Percentiles rank a stretch among this genome's conserved stretches.
Conservation (phyloP, 2,888 invertebrate genomes). For the Aspidiotus rigidus region DNA sequence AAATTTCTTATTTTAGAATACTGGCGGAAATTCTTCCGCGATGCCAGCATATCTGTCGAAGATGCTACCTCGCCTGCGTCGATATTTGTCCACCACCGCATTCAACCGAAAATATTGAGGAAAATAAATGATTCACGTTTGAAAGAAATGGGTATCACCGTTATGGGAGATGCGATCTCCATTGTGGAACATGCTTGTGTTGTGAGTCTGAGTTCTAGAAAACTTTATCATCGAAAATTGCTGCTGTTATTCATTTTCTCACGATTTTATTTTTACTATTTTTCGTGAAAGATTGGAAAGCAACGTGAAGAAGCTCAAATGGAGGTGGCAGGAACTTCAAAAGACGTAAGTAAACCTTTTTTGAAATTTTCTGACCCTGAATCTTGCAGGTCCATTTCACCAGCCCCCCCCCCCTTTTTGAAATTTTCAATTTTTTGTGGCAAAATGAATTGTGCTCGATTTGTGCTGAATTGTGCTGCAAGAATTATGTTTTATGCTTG, state of each 20-base stretch:
- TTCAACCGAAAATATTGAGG: background rate
- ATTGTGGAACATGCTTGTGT: background rate
- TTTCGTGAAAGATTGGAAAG: background rate
- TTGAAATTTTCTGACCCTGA: background rate
- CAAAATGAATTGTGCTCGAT: no score
- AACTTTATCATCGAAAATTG: background rate
- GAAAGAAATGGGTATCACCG: background rate
- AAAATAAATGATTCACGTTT: background rate
- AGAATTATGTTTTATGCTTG: no score
- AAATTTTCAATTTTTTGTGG: no score
- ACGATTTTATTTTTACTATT: slow-evolving; percentile 1
- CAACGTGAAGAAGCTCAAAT: slow-evolving; percentile 2
- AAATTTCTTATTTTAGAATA: background rate
- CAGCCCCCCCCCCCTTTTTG: no score
- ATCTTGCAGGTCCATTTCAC: no score
- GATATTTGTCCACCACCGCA: background rate
- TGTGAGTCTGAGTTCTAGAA: background rate
- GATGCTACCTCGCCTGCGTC: background rate
- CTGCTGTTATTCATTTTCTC: slow-evolving; percentile 1
- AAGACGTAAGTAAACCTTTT: slow-evolving; percentile 1
- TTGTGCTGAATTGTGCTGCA: no score
- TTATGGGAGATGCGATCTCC: background rate
- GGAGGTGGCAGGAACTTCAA: slow-evolving; percentile 3
- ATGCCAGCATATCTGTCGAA: background rate
- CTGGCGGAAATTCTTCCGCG: slow-evolving; percentile 1